phyloP scores from a whole-genome alignment of 1,140 invertebrate genomes.

The Eumaeus atala region DNA sequence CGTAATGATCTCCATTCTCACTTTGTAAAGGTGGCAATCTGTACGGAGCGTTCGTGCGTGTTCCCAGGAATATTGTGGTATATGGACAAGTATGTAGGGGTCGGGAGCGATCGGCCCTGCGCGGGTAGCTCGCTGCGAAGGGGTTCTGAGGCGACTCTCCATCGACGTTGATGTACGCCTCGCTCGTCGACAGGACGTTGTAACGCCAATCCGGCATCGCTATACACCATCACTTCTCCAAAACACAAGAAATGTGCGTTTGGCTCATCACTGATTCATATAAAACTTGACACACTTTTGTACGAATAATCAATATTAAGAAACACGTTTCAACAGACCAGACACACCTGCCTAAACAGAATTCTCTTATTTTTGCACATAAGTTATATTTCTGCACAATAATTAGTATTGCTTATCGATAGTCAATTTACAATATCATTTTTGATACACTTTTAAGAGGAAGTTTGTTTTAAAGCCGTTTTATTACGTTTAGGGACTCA shows the following conservation, averaged over 20 bases:
- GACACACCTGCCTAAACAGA: slow-evolving; percentile 14
- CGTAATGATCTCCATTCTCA: slow-evolving; percentile 51
- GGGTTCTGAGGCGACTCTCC: slow-evolving; percentile 45
- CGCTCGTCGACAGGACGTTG: slow-evolving; percentile 71
- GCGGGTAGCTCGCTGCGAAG: slow-evolving; percentile 59
- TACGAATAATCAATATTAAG: slow-evolving; percentile 37
- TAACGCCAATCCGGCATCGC: slow-evolving; percentile 73
- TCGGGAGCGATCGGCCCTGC: slow-evolving; percentile 53
- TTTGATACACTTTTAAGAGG: too few species aligned
- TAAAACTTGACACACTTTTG: slow-evolving; percentile 38
- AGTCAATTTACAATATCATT: too few species aligned
- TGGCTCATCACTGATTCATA: slow-evolving; percentile 30
- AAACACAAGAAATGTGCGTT: slow-evolving; percentile 29
- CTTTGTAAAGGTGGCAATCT: slow-evolving; percentile 43
- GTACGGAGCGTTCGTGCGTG: slow-evolving; percentile 45
- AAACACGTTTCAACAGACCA: background rate
- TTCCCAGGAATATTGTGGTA: slow-evolving; percentile 60
- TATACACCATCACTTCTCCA: slow-evolving; percentile 53
- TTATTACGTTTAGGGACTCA: too few species aligned
- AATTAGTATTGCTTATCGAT: too few species aligned
- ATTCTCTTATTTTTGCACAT: slow-evolving; percentile 10
- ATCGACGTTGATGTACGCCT: slow-evolving; percentile 62
- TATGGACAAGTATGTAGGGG: slow-evolving; percentile 62
- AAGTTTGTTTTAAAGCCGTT: too few species aligned
- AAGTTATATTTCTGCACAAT: slow-evolving; percentile 5